Conservation (phyloP, 1,140 invertebrate species). For the Philopotamus ludificatus region DNA sequence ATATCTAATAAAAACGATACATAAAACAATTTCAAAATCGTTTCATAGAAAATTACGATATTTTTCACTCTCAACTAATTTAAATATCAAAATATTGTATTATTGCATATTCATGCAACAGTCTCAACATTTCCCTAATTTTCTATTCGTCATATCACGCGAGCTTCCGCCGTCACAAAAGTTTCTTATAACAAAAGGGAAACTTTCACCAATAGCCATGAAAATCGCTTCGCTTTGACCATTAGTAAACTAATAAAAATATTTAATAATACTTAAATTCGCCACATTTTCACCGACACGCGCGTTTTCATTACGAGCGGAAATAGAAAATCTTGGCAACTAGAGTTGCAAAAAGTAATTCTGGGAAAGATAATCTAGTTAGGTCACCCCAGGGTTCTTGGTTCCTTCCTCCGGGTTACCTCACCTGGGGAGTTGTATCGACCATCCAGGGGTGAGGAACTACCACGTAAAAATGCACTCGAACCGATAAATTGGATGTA, state of each 20-base stretch:
- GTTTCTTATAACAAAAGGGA: constrained; percentile 9
- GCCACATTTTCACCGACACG: too few species aligned
- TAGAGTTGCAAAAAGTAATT: constrained; percentile 27
- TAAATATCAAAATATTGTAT: too few species aligned
- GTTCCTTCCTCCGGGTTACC: constrained; percentile 3
- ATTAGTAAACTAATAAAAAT: too few species aligned
- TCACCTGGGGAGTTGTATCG: constrained; percentile 12
- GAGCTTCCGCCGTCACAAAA: neutral
- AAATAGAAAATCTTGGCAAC: constrained; percentile 26
- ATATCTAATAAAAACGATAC: too few species aligned
- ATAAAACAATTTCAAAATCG: too few species aligned
- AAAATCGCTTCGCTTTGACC: constrained; percentile 13
- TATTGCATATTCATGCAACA: too few species aligned
- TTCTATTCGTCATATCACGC: constrained; percentile 10
- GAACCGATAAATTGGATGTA: too few species aligned
- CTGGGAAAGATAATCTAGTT: constrained; percentile 25
- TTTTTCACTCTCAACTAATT: too few species aligned
- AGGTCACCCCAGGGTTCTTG: constrained; percentile 22
- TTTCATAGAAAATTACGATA: too few species aligned
- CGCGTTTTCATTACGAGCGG: constrained; percentile 1
- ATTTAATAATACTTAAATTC: too few species aligned
- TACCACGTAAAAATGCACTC: too few species aligned
- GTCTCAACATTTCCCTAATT: neutral
- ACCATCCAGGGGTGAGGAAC: neutral
- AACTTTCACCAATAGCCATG: constrained; percentile 25